phyloP scores from a whole-genome alignment of 2,888 invertebrate species.

The Pollenia labialis region DNA sequence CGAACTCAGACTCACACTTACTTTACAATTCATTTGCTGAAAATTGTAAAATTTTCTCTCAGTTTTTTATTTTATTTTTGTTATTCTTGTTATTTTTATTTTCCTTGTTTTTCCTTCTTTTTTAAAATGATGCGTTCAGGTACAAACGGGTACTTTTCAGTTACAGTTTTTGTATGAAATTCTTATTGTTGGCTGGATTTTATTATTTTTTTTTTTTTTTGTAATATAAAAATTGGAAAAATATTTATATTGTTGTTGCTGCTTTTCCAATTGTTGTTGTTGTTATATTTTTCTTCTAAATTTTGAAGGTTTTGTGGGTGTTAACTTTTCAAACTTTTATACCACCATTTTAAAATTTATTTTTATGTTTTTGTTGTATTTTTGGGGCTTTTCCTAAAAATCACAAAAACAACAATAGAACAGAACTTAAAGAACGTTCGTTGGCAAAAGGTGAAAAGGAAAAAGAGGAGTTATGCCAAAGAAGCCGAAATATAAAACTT shows the following conservation, averaged over 20 bases:
- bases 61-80: constrained; percentile 17
- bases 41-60: constrained; percentile 57
- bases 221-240: constrained; percentile 20
- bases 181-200: constrained; percentile 68
- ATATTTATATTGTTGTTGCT: constrained; percentile 57
- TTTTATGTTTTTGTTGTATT: constrained; percentile 20
- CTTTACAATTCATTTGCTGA: constrained; percentile 59
- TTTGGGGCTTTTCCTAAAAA: constrained; percentile 35
- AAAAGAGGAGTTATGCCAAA: constrained; percentile 38
- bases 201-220: neutral
- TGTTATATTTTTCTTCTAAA: constrained; percentile 36
- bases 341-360: constrained; percentile 61
- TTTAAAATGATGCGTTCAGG: constrained; percentile 68
- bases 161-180: constrained; percentile 54
- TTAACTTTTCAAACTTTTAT: constrained; percentile 72
- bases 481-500: constrained; percentile 63
- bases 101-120: constrained; percentile 29
- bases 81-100: constrained; percentile 41
- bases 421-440: constrained; percentile 33
- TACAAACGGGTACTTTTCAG: constrained; percentile 46
- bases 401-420: constrained; percentile 21
- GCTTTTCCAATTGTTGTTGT: constrained; percentile 22
- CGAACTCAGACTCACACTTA: constrained; percentile 61
- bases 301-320: constrained; percentile 73
- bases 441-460: constrained; percentile 7